Base-by-base conservation (phyloP, 2,797 vertebrate species). In the Gambusia yucatana region DNA sequence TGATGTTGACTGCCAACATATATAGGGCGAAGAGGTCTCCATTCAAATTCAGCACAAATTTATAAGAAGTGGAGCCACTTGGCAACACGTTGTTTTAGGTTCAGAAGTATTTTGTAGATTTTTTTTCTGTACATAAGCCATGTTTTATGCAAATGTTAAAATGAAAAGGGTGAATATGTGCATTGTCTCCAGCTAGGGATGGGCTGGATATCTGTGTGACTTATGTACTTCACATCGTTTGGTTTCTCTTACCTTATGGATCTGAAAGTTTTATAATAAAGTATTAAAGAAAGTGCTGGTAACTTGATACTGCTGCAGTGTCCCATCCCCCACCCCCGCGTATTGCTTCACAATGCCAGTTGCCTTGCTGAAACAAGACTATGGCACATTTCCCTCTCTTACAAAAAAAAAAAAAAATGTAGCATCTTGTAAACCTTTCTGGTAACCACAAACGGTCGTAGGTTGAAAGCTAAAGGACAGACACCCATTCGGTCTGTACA, bases 1-100 rank as follows among this genome's bases (percentile, higher is more conserved):
- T 92, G 90, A 90, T 72, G 85, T 22, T 39, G 52, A 55, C 6
- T 71, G 36, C 77, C 65, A 36, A 73, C 73, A 73, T 75, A 22
- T 57, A 75, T 75, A 79, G 70, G n/a, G 36, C 41, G 6, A 85
- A 85, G 83, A 2, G 39, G 67, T 72, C 80, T 47, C 72, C 47
- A 57, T 72, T 73, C 55, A 48, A 48, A 0, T 80, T 82, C 28
- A 41, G n/a, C 30, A 50, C 46, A 74, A 46, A 81, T 76, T 11
- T 44, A 20, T 61, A 70, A 33, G 69, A 48, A 43, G 33, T 48
- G 48, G 44, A 79, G 61, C 36, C 72, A 76, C 36, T 17, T 17
- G 43, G 72, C 30, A 48, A 77, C 47, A 77, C 28, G 36, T 43
- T 83, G 55, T 47, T 44, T 2, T 55, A 67, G 65, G 36, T 67